Conservation (phyloP, 2,888 invertebrate genomes). For the Drosophila subquinaria region DNA sequence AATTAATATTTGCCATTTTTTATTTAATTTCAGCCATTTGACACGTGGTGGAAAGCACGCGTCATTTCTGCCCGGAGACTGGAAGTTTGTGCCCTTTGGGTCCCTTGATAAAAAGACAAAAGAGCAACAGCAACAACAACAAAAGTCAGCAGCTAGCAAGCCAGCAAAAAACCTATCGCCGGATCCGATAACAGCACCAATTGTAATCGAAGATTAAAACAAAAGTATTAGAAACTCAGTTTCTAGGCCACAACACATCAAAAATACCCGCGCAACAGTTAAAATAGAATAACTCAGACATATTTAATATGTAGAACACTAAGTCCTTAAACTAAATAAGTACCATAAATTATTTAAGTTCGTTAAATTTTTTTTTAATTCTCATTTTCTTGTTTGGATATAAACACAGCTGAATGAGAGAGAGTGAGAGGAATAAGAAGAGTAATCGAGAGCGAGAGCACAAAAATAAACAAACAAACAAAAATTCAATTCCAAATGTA, state of each 20-base stretch:
- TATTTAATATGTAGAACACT: slow-evolving; percentile 62
- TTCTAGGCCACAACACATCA: not conserved
- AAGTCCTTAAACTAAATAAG: slow-evolving; percentile 26
- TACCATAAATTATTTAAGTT: slow-evolving; percentile 24
- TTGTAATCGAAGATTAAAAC: slow-evolving; percentile 73
- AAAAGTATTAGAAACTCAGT: slow-evolving; percentile 12
- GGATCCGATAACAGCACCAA: slow-evolving; percentile 44
- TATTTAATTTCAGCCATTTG: slow-evolving; percentile 49
- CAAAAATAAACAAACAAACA: slow-evolving; percentile 29
- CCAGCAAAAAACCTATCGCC: slow-evolving; percentile 17
- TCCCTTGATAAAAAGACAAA: not conserved
- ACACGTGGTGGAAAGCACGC: slow-evolving; percentile 24
- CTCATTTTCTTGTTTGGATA: not conserved
- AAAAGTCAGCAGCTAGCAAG: slow-evolving; percentile 1
- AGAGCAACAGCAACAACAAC: slow-evolving; percentile 1
- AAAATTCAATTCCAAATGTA: slow-evolving; percentile 18
- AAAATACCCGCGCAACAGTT: slow-evolving; percentile 42
- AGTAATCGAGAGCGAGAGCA: slow-evolving; percentile 1
- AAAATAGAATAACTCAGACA: slow-evolving; percentile 29
- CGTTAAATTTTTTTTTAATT: slow-evolving; percentile 12
- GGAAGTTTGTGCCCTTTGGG: slow-evolving; percentile 63
- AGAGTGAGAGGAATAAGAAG: not conserved
- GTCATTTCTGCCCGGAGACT: slow-evolving; percentile 52
- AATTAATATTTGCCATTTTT: not conserved
- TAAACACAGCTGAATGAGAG: not conserved